Evolutionary conservation across 2,888 invertebrate species (phyloP).

Genomic region (Subacronicta megacephala): DNA sequence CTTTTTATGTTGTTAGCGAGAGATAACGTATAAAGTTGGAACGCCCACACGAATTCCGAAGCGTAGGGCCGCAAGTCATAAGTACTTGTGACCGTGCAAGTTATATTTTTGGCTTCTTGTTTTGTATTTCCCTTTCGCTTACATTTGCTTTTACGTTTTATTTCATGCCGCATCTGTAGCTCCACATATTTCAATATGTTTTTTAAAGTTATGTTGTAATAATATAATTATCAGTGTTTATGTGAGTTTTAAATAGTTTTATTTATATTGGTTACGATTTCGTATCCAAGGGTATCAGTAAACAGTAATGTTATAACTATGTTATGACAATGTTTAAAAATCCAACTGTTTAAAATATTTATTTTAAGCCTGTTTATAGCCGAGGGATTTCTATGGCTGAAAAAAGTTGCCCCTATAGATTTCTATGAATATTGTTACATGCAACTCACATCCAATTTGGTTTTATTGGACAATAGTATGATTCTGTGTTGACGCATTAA

Average conservation of each 20-base stretch:
- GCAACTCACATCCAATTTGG: too few relatives aligned
- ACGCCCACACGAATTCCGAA: constrained; percentile 53
- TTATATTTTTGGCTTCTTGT: constrained; percentile 49
- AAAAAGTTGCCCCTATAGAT: too few relatives aligned
- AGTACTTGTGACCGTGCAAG: constrained; percentile 35
- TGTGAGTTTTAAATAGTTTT: neutral
- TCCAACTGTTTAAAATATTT: too few relatives aligned
- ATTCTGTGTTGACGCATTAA: too few relatives aligned
- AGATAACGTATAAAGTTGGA: constrained; percentile 12
- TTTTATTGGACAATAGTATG: too few relatives aligned
- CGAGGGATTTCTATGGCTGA: too few relatives aligned
- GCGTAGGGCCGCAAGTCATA: constrained; percentile 30
- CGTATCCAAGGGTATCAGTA: constrained; percentile 10
- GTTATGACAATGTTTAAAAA: too few relatives aligned
- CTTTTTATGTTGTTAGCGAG: constrained; percentile 1
- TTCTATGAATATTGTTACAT: too few relatives aligned
- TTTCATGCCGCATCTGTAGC: neutral
- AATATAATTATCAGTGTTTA: too few relatives aligned
- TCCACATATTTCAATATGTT: neutral
- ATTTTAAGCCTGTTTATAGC: neutral
- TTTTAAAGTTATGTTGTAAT: neutral
- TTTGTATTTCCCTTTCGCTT: constrained; percentile 27
- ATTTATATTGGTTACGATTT: too few relatives aligned
- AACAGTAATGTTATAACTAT: constrained; percentile 1
- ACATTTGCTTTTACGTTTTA: constrained; percentile 9